Conservation (phyloP, 2,888 invertebrate species). For the Anthrax anthrax region DNA sequence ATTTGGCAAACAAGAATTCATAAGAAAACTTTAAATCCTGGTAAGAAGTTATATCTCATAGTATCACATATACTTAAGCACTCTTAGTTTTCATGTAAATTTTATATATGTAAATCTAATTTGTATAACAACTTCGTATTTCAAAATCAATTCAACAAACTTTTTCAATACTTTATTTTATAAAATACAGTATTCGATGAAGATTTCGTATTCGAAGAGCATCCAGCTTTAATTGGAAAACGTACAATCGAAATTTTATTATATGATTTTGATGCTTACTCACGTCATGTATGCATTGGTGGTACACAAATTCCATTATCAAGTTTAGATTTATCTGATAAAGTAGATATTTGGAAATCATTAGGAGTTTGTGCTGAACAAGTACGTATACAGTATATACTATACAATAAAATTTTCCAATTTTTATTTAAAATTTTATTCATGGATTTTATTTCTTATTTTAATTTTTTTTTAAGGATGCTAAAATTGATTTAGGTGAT, state of each 20-base stretch:
- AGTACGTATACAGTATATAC: constrained; percentile 11
- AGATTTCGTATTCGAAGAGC: constrained; percentile 51
- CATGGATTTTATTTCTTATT: no score
- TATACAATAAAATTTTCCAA: neutral
- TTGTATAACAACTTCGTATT: no score
- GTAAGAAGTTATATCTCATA: no score
- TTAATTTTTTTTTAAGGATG: constrained; percentile 19
- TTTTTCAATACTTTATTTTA: no score
- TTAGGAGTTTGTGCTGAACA: constrained; percentile 39
- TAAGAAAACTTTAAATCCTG: constrained; percentile 48
- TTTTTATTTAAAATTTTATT: neutral
- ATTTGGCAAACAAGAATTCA: constrained; percentile 49
- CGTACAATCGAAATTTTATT: constrained; percentile 46
- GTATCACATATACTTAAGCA: no score
- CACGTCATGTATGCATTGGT: constrained; percentile 49
- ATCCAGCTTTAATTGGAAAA: constrained; percentile 37
- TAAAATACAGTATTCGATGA: constrained; percentile 45
- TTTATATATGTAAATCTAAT: no score
- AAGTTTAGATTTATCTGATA: constrained; percentile 41
- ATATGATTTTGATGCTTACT: constrained; percentile 51
- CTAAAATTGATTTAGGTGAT: constrained; percentile 75
- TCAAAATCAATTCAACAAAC: neutral
- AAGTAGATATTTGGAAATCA: constrained; percentile 42
- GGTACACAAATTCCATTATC: constrained; percentile 42
- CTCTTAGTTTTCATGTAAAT: no score